Conservation (phyloP, 1,140 invertebrate species). For the Polypedilum pembai region DNA sequence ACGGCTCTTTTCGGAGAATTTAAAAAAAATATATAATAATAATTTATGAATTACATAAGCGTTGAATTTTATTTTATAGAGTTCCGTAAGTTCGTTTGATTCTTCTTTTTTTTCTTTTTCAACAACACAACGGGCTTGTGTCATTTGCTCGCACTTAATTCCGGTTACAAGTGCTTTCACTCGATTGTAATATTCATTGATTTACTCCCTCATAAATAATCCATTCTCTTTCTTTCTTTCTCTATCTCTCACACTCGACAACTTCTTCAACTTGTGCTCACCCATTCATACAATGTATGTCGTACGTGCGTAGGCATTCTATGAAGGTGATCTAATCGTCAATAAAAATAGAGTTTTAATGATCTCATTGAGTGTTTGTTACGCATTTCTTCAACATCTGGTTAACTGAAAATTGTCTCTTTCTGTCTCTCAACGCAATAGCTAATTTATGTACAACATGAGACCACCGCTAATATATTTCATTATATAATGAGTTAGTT, state of each 20-base stretch:
- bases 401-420: neutral
- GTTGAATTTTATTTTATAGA: neutral
- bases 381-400: conserved; percentile 14
- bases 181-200: neutral
- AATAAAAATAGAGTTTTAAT: conserved; percentile 27
- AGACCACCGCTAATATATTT: conserved; percentile 5
- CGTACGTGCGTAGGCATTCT: neutral
- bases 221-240: neutral
- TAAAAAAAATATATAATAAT: neutral
- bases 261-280: neutral
- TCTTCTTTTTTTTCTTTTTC: too few relatives aligned
- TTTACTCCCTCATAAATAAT: conserved; percentile 6
- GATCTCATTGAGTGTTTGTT: neutral
- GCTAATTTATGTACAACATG: neutral
- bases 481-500: too few relatives aligned
- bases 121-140: neutral
- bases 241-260: too few relatives aligned
- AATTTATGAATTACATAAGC: neutral
- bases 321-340: conserved; percentile 16
- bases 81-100: neutral
- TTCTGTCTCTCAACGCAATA: neutral
- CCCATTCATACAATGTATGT: neutral
- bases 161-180: conserved; percentile 15
- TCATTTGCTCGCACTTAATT: neutral
- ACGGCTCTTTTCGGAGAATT: conserved; percentile 15